Evolutionary conservation across 2,888 invertebrate species (phyloP).

Genomic region (Venusia cambrica): DNA sequence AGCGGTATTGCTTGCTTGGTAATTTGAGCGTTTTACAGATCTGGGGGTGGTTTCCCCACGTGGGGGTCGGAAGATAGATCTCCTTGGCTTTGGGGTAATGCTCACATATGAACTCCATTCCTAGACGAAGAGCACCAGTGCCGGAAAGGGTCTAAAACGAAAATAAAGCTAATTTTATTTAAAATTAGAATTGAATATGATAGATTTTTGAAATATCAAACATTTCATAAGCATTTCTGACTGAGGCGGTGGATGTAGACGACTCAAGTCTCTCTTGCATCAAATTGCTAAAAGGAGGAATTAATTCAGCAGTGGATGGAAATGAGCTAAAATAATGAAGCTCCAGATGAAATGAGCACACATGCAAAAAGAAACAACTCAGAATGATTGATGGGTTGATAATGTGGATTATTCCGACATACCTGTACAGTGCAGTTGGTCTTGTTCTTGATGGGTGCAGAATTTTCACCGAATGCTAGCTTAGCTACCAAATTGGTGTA

Average conservation of each 20-base stretch:
- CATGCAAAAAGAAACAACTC: too few species aligned
- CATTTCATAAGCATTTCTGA: too few species aligned
- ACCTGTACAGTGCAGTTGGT: constrained; percentile 88
- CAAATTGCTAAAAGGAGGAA: too few species aligned
- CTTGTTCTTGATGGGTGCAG: constrained; percentile 84
- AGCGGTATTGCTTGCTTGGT: constrained; percentile 93
- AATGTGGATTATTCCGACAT: constrained; percentile 20
- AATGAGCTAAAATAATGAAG: too few species aligned
- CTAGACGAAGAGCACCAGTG: constrained; percentile 97
- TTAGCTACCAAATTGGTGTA: constrained; percentile 92
- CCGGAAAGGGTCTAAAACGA: constrained; percentile 92
- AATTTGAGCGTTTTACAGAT: constrained; percentile 95
- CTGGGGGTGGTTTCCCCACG: constrained; percentile 99
- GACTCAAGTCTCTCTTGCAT: too few species aligned
- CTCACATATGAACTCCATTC: constrained; percentile 91
- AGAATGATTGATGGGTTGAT: too few species aligned
- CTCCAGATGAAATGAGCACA: too few species aligned
- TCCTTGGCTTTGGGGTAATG: constrained; percentile 91
- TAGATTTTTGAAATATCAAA: too few species aligned
- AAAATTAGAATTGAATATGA: too few species aligned
- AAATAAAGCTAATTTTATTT: constrained; percentile 1
- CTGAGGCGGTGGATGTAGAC: too few species aligned
- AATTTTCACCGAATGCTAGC: constrained; percentile 93
- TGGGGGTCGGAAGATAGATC: constrained; percentile 93
- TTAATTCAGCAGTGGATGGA: too few species aligned